Evolutionary conservation across 2,888 invertebrate genomes (phyloP).

Genomic region (Philonicus albiceps): DNA sequence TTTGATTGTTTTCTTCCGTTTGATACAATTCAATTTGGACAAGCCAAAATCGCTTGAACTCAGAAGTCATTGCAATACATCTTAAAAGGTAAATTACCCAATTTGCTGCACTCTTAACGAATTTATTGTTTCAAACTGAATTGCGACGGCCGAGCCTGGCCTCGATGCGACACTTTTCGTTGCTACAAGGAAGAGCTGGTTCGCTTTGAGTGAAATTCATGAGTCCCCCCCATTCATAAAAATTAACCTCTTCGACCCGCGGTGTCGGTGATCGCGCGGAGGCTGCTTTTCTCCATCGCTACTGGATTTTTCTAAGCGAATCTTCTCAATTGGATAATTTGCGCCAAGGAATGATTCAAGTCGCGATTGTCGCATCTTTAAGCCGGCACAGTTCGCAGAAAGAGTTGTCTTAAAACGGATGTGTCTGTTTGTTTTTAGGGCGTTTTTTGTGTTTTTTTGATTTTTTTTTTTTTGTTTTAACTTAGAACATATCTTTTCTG

Average conservation of each 20-base stretch:
- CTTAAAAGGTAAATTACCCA: constrained; percentile 45
- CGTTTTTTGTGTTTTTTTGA: too few relatives aligned
- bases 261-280: not conserved
- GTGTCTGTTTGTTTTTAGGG: not conserved
- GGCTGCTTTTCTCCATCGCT: not conserved
- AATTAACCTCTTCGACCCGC: constrained; percentile 10
- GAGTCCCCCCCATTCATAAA: not conserved
- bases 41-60: not conserved
- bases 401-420: constrained; percentile 19
- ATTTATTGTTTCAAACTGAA: constrained; percentile 44
- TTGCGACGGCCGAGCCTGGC: constrained; percentile 10
- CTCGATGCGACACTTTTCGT: not conserved
- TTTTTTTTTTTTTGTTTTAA: too few relatives aligned
- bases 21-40: constrained; percentile 44
- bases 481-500: not conserved
- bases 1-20: constrained; percentile 30
- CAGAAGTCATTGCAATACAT: constrained; percentile 6
- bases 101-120: constrained; percentile 44
- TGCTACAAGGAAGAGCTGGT: not conserved
- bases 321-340: constrained; percentile 34
- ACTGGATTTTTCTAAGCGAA: constrained; percentile 29
- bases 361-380: not conserved
- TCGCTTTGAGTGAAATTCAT: not conserved
- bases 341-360: constrained; percentile 16
- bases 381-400: not conserved